Base-by-base conservation (phyloP, 64 coral and sea anemone species). In the Montipora sp. region DNA sequence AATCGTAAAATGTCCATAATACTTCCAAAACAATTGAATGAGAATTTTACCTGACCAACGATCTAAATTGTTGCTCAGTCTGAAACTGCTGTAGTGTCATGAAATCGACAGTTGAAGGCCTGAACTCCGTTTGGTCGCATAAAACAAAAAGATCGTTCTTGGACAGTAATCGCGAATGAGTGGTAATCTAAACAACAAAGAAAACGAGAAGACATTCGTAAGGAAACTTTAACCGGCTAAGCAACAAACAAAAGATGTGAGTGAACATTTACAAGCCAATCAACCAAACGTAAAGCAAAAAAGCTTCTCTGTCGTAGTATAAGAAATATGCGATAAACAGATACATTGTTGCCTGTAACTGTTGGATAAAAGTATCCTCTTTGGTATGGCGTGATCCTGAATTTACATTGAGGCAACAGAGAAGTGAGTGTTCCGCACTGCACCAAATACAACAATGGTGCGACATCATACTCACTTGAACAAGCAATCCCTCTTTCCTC, bases 51-150 rank as follows among this genome's bases (percentile, higher is more conserved):
- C 94, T 95, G 22, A 95, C 79, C 60, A 77, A 90, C 47, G 47
- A 82, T 19, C 83, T 47, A 44, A 95, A 95, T 43, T 95, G 94
- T 48, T 92, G 94, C 46, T 95, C 94, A 0, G 94, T 92, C 75
- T 95, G 94, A 79, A 95, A 95, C 60, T 92, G 94, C 45, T 95
- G 94, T 4, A 95, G 89, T 58, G 83, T 89, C 43, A 95, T 57
- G 53, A 80, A 79, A 73, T 95, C 51, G 10, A 91, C 77, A 59
- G 91, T 83, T 44, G 83, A 80, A n/a, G 83, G 70, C 47, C 51
- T 6, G 11, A 95, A 83, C 21, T 80, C 84, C 51, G 80, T 89
- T 50, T 18, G 59, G 43, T 77, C 59, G 20, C 83, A 95, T 4
- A 95, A 67, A 3, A 77, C 85, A 23, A 47, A 47, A 57, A 95